Evolutionary conservation across 2,113 vertebrate genomes (phyloP).

Genomic region (Hepsetus odoe): DNA sequence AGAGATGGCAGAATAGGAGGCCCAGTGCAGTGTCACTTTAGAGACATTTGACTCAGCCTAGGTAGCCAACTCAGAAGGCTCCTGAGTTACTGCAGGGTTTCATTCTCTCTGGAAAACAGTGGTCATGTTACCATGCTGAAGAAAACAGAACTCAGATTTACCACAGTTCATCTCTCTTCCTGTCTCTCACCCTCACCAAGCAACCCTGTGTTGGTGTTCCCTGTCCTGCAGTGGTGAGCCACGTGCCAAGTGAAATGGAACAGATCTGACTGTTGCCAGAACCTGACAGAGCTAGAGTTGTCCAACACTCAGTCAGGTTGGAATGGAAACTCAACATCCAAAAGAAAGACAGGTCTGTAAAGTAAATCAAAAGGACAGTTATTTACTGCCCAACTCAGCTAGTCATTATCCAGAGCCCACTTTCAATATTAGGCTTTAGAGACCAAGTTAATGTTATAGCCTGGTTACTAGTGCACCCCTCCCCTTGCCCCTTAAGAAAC

Average conservation of each 20-base stretch:
- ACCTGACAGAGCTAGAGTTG: conserved; percentile 29
- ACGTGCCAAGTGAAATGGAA: conserved; percentile 7
- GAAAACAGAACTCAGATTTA: conserved; percentile 33
- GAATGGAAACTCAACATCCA: conserved; percentile 16
- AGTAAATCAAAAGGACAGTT: conserved; percentile 34
- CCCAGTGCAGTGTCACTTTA: conserved; percentile 52
- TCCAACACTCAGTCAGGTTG: conserved; percentile 3
- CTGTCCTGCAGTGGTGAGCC: conserved; percentile 13
- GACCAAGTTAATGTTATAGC: conserved; percentile 67
- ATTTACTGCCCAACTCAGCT: conserved; percentile 48
- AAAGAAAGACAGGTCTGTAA: conserved; percentile 7
- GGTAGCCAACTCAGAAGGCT: conserved; percentile 21
- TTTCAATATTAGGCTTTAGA: conserved; percentile 67
- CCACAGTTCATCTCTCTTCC: conserved; percentile 35
- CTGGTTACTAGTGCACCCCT: conserved; percentile 70
- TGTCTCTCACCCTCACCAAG: conserved; percentile 26
- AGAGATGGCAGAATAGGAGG: conserved; percentile 50
- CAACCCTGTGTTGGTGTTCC: conserved; percentile 25
- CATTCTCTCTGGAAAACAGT: conserved; percentile 32
- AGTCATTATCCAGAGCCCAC: conserved; percentile 59
- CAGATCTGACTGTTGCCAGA: conserved; percentile 25
- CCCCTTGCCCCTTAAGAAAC: conserved; percentile 65
- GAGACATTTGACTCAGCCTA: conserved; percentile 46
- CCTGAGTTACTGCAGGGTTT: not conserved
- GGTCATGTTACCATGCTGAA: conserved; percentile 32